Base-by-base conservation (phyloP, 2,888 invertebrate genomes). In the Perizoma affinitatum region DNA sequence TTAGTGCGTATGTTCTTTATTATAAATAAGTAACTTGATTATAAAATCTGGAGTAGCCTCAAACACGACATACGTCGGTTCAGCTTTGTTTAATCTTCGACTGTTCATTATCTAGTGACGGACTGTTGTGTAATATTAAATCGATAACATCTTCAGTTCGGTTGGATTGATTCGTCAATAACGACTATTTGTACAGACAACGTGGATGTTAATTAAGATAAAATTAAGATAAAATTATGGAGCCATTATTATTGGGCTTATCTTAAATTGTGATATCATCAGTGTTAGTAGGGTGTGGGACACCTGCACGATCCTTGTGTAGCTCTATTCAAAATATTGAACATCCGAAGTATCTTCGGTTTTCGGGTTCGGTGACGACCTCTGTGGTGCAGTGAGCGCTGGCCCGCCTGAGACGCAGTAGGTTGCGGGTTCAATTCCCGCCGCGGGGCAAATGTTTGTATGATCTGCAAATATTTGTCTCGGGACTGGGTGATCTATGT, bases 61-160 rank as follows among this genome's bases (percentile, higher is more conserved):
- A 44, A 47, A 48, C 54, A 47, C 58, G 58, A 62, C 53, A 58
- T 52, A 75, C 70, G 76, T 75, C 76, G 72, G 72, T 69, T 67
- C 63, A 65, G 71, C 69, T 75, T 78, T 80, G 74, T 83, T 84
- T 86, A 80, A 83, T 77, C 74, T 72, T 59, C 78, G 80, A 84
- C 85, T 85, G 82, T 85, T 83, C 80, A 82, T 83, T 83, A 83
- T 72, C 67, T 73, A 71, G 69, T 76, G 78, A 76, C 75, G 79
- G 67, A 75, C 80, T 80, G 83, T 87, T 88, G 80, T 86, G 84
- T 86, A 85, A 86, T 80, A 84, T 83, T 86, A 83, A 78, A 79
- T 78, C 65, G 90, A 90, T 90, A 86, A 79, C 73, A 90, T 90
- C 88, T 78, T 56, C 68, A 72, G 68, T 73, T 73, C 65, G 63